These are phyloP conservation scores for Petrocephalus microphthalmus DNA, from an alignment of 2,113 vertebrate species.

Conservation along the genomic window DNA sequence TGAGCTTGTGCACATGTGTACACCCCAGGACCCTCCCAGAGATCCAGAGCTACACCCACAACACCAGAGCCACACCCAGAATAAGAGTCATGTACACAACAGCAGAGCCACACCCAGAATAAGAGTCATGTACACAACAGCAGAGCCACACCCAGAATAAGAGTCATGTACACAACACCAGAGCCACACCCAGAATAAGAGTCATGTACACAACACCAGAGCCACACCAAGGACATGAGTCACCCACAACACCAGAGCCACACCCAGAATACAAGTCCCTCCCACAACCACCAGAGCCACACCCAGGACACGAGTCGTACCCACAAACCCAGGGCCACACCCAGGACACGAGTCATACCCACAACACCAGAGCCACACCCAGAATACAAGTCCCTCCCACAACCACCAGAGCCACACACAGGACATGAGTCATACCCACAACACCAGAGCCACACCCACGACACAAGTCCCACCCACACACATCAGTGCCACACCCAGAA, in stretches of 20 bases:
- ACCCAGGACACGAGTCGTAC: background rate
- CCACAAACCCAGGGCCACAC: background rate
- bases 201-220: no score
- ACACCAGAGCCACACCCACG: background rate
- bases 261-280: background rate
- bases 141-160: no score
- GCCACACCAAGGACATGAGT: no score
- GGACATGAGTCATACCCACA: no score
- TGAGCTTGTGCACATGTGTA: background rate
- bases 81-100: background rate
- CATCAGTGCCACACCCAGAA: background rate
- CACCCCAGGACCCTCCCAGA: background rate
- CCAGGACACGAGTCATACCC: background rate
- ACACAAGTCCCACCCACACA: background rate
- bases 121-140: no score
- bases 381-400: no score
- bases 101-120: background rate
- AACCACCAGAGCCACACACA: background rate
- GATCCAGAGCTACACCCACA: background rate
- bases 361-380: background rate
- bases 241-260: no score
- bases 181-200: background rate
- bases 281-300: background rate
- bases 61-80: background rate
- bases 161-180: background rate